A percentile compares a stretch with the other conserved stretches of the same genome.
These are phyloP conservation scores for Papio anubis DNA, from an alignment of 2,113 vertebrate genomes.

Conservation along the genomic window DNA sequence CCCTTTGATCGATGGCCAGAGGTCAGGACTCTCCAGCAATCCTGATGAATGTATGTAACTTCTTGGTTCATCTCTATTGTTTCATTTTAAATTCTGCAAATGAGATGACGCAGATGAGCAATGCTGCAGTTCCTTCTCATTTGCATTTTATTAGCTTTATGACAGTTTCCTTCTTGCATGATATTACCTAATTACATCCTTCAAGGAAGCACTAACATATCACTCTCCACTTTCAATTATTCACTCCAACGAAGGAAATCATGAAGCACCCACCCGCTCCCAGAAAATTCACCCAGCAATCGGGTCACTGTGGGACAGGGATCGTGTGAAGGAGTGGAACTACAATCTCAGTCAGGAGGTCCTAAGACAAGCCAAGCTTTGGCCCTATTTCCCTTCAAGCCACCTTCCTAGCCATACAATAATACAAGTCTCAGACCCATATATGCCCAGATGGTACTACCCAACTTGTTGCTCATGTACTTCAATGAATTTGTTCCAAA, in stretches of 20 bases:
- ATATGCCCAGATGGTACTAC: background rate
- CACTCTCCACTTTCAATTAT: constrained; percentile 74
- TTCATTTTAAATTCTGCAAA: constrained; percentile 66
- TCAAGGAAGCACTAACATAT: constrained; percentile 64
- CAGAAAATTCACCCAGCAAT: constrained; percentile 14
- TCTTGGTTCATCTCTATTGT: constrained; percentile 62
- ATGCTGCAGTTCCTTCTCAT: constrained; percentile 53
- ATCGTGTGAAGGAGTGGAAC: background rate
- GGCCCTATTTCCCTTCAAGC: background rate
- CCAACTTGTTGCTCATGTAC: background rate
- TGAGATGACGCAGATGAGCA: constrained; percentile 70
- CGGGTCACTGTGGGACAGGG: background rate
- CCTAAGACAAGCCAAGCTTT: background rate
- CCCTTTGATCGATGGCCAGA: constrained; percentile 45
- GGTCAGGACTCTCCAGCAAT: constrained; percentile 6
- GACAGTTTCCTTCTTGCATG: constrained; percentile 74
- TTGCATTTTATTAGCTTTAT: constrained; percentile 76
- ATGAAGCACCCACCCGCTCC: constrained; percentile 49
- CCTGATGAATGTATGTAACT: constrained; percentile 19
- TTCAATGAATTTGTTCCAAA: background rate
- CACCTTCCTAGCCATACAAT: background rate
- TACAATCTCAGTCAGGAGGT: background rate
- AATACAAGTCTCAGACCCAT: background rate
- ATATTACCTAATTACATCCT: constrained; percentile 77
- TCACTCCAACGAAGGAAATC: constrained; percentile 76